These are phyloP conservation scores for Stenotaenia linearis DNA, from an alignment of 2,888 invertebrate genomes.

Conservation along the genomic window DNA sequence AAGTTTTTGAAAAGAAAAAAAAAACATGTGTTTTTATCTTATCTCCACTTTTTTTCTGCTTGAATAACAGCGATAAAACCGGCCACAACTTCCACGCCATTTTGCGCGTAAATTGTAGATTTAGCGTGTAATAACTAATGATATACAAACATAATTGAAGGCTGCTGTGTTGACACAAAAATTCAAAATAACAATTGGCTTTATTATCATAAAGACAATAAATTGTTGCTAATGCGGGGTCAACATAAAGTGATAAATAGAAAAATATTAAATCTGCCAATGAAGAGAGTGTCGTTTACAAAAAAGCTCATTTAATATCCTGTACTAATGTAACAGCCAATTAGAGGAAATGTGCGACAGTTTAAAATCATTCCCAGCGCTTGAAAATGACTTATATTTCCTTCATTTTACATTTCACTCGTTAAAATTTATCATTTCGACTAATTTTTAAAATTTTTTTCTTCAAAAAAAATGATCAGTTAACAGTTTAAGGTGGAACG, in stretches of 20 bases:
- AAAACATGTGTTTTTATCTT: neutral
- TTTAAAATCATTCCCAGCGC: neutral
- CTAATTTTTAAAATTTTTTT: too few species aligned
- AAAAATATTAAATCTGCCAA: neutral
- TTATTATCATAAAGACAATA: neutral
- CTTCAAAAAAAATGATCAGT: too few species aligned
- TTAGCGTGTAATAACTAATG: too few species aligned
- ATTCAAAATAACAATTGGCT: neutral
- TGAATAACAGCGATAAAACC: neutral
- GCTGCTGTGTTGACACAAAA: neutral
- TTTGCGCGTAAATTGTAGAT: too few species aligned
- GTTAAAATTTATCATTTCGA: neutral
- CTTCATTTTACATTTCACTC: neutral
- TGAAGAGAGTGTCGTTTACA: neutral
- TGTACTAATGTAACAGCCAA: neutral
- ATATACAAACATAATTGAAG: too few species aligned
- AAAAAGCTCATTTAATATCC: slow-evolving; percentile 7
- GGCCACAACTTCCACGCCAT: neutral
- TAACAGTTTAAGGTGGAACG: too few species aligned
- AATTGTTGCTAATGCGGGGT: neutral
- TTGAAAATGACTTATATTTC: neutral
- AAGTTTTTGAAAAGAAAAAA: neutral
- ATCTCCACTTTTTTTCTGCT: neutral
- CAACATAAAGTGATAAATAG: neutral
- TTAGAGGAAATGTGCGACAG: neutral